Evolutionary conservation across 2,113 vertebrate genomes (phyloP).

Genomic region (Calypte anna): DNA sequence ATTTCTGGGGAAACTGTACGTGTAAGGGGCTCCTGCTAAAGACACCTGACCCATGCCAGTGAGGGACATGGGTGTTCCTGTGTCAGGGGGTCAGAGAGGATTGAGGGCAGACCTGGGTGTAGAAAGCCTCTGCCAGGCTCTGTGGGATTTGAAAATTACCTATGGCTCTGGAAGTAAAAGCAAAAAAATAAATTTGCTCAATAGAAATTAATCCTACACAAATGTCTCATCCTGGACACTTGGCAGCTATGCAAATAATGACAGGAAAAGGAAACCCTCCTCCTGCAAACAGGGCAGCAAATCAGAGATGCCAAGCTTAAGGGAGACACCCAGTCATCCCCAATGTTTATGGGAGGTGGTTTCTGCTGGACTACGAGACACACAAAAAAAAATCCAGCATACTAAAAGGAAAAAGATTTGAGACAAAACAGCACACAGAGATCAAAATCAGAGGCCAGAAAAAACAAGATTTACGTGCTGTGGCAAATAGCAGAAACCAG

Average conservation of each 20-base stretch:
- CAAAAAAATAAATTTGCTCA: neutral
- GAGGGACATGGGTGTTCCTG: neutral
- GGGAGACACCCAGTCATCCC: neutral
- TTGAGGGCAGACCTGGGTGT: neutral
- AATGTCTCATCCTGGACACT: neutral
- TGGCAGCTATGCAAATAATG: neutral
- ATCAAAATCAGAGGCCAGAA: neutral
- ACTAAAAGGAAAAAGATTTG: neutral
- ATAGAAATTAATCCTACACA: neutral
- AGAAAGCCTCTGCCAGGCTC: neutral
- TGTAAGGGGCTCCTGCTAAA: neutral
- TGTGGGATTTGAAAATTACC: neutral
- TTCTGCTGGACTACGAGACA: neutral
- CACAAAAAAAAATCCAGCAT: neutral
- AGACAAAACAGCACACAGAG: neutral
- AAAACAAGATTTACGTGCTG: neutral
- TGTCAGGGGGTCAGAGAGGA: neutral
- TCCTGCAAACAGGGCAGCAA: neutral
- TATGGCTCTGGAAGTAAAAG: neutral
- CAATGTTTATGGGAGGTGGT: neutral
- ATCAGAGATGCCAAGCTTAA: neutral
- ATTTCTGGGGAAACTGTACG: neutral
- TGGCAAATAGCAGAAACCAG: neutral
- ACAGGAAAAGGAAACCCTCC: neutral
- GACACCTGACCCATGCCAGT: rapidly evolving